Evolutionary conservation across 2,797 vertebrate genomes (phyloP).

Genomic region (Manis javanica): DNA sequence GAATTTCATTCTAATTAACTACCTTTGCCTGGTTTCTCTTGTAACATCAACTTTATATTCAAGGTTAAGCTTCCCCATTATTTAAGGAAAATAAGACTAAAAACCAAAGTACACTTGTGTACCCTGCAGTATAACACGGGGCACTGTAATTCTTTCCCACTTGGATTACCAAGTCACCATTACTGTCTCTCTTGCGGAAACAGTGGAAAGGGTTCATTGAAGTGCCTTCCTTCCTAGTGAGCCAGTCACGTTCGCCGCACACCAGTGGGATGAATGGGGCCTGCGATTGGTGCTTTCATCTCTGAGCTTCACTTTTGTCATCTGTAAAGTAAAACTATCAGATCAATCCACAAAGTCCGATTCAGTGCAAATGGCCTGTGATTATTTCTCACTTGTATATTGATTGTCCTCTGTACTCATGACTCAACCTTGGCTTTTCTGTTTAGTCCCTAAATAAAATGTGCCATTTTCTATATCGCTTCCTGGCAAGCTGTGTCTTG

Average conservation of each 20-base stretch:
- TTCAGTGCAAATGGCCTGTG: background rate
- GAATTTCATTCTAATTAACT: background rate
- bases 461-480: background rate
- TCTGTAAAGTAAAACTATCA: background rate
- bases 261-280: background rate
- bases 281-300: background rate
- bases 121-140: background rate
- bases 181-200: background rate
- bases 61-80: background rate
- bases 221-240: background rate
- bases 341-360: background rate
- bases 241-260: background rate
- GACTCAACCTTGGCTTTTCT: constrained; percentile 30
- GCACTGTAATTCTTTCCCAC: background rate
- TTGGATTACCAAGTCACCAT: background rate
- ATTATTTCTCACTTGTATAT: background rate
- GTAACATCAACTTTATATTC: background rate
- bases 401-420: background rate
- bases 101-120: background rate
- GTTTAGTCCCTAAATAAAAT: constrained; percentile 26
- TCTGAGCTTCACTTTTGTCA: background rate
- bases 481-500: background rate
- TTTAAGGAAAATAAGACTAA: background rate
- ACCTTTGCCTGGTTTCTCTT: constrained; percentile 25
- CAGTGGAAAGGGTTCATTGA: background rate